Evolutionary conservation across 2,888 invertebrate species (phyloP), one percentile per base, ranked within the genome.

Genomic region (Meiosimyza decipiens): DNA sequence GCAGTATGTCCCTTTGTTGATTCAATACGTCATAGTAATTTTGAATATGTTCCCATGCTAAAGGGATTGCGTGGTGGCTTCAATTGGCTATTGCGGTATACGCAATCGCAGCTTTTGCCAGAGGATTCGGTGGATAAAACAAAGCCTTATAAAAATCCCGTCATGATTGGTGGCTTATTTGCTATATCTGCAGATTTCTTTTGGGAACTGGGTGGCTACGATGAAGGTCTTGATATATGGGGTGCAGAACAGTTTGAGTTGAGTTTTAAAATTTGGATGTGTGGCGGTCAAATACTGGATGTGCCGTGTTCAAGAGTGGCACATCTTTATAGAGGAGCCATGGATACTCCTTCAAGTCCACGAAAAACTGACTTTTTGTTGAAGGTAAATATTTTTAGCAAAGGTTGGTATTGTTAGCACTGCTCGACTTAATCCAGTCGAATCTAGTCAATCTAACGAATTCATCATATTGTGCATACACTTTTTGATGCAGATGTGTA

Each of bases 191-290:
- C 92, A 0, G 91, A 92, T 79, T 99, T 95, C 89, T 99, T 99
- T 88, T 98, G 97, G 97, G 96, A 98, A 86, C 87, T 99, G 54
- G 99, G 97, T 9, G 98, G 98, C 0, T 97, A 97, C 82, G 97
- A 97, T 82, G 93, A 93, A 76, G 97, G 96, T 0, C 88, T 97
- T 1, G 96, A 97, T 82, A 98, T 99, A 79, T 99, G 98, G 98
- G 98, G 98, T 50, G 98, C 98, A 0, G 98, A 99, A 85, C 98
- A 98, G 86, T 99, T 98, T 82, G 98, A 99, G 83, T 89, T 99
- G 15, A 98, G 97, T 75, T 98, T 98, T 83, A 98, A 98, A 91
- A 93, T 98, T 75, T 98, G 98, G 98, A 97, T 97, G 88, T 98
- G 98, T 85, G 97, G 96, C n/a, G 98, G 98, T 0, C 90, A 92